Conservation (phyloP, 2,797 vertebrate species). For the Ptychobarbus kaznakovi region DNA sequence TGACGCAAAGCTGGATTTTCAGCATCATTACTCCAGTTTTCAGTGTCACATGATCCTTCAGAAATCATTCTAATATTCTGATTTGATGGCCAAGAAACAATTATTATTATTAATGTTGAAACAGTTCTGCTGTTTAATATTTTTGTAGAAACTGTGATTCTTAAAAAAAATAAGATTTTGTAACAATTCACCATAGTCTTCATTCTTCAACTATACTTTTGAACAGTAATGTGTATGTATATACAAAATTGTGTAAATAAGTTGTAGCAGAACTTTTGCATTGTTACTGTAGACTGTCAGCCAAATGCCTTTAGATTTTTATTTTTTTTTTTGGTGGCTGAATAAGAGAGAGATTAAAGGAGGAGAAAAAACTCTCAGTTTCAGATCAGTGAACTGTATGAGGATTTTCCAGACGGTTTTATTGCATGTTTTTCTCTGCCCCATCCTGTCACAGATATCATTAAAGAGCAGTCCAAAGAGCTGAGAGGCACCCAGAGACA, state of each 20-base stretch:
- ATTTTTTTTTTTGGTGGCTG: not conserved
- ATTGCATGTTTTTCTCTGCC: slow-evolving; percentile 42
- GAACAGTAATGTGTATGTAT: not conserved
- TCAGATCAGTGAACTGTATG: slow-evolving; percentile 55
- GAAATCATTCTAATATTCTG: not conserved
- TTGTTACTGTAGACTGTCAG: not conserved
- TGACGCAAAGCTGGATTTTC: not conserved
- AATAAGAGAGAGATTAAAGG: not conserved
- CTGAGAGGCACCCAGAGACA: slow-evolving; percentile 94
- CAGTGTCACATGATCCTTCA: not conserved
- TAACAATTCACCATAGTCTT: not conserved
- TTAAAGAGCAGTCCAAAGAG: slow-evolving; percentile 95
- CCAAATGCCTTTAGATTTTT: not conserved
- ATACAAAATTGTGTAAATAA: not conserved
- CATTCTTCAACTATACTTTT: not conserved
- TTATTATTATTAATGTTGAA: not conserved
- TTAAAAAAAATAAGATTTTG: not conserved
- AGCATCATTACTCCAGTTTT: not conserved
- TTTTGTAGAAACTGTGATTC: not conserved
- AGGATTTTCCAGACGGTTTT: slow-evolving; percentile 55
- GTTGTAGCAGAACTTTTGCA: not conserved
- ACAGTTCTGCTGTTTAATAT: not conserved
- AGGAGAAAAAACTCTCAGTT: slow-evolving; percentile 28
- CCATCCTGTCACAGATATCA: slow-evolving; percentile 82
- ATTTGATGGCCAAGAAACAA: not conserved